Evolutionary conservation across 2,797 vertebrate species (phyloP), one percentile per base, ranked within the genome.

Genomic region (Lepilemur septentrionalis): DNA sequence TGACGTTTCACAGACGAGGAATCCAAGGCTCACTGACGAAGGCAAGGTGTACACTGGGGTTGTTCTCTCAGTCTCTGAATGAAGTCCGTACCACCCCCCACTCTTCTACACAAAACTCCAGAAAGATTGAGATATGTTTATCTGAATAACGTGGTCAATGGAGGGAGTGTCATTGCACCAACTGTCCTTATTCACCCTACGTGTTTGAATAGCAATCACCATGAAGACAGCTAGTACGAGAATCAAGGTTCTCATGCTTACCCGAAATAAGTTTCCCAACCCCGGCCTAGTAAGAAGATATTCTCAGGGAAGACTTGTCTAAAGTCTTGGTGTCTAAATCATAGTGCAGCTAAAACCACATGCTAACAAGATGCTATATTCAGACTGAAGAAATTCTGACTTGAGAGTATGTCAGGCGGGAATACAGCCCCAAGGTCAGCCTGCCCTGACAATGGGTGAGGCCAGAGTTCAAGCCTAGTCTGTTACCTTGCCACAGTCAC

Each of bases 241-340:
- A 82, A 22, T 83, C 63, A 57, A 95, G 23, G 46, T 38, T 59
- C 46, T 72, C 61, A 57, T 0, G 13, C n/a, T 78, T 50, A 75
- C 12, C 72, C n/a, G 7, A 81, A 94, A n/a, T 32, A 84, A 84
- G 18, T 30, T 69, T 61, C 41, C 70, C 4, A 61, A 38, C 32
- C 76, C 25, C 17, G 5, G 30, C 17, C 46, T 2, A 5, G 15
- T 14, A 85, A 91, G 73, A 83, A 50, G 7, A 78, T 18, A 18
- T 52, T 82, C 75, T 76, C 38, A 65, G 41, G 8, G 23, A 15
- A 91, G 35, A 73, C 4, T 65, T n/a, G 32, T 65, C 63, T 65
- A n/a, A 43, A 89, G 72, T 75, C 63, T 52, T 91, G 50, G n/a
- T 63, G 15, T 85, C 63, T 61, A 75, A 92, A 78, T 76, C 69